phyloP scores from a whole-genome alignment of 2,888 invertebrate species.

The Nymphalis urticae region DNA sequence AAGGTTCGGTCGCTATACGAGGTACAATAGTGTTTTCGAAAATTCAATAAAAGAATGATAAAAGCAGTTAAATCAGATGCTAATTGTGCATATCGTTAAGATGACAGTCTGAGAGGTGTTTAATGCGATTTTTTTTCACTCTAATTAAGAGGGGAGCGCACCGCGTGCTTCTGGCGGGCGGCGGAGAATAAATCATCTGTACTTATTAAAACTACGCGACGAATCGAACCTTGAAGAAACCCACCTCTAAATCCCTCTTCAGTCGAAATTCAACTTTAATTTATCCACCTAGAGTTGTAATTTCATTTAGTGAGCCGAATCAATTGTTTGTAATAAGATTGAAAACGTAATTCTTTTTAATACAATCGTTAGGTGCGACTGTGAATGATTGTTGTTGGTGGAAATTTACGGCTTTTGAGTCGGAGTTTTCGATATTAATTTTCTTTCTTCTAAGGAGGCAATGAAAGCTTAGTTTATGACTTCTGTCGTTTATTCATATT shows the following conservation, averaged over 20 bases:
- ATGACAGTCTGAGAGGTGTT: slow-evolving; percentile 35
- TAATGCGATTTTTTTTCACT: slow-evolving; percentile 55
- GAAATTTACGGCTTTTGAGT: slow-evolving; percentile 49
- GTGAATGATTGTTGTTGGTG: slow-evolving; percentile 59
- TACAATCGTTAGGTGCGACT: slow-evolving; percentile 50
- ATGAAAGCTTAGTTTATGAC: slow-evolving; percentile 26
- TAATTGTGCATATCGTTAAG: slow-evolving; percentile 38
- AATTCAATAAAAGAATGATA: neutral
- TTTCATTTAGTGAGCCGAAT: slow-evolving; percentile 21
- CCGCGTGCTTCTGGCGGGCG: slow-evolving; percentile 69
- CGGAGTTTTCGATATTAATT: slow-evolving; percentile 40
- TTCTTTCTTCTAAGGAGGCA: slow-evolving; percentile 37
- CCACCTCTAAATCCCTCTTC: slow-evolving; percentile 47
- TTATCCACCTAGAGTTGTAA: slow-evolving; percentile 31
- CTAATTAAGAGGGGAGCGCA: slow-evolving; percentile 65
- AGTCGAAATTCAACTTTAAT: slow-evolving; percentile 39
- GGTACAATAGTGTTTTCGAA: neutral
- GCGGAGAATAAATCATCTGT: slow-evolving; percentile 71
- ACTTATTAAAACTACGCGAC: slow-evolving; percentile 77
- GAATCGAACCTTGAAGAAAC: slow-evolving; percentile 74
- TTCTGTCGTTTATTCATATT: slow-evolving; percentile 3
- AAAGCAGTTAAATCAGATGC: slow-evolving; percentile 19
- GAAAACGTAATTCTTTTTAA: slow-evolving; percentile 59
- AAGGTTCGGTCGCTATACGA: too few relatives aligned
- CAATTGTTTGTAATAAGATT: slow-evolving; percentile 45